A percentile compares a stretch with the other conserved stretches of the same genome.
Evolutionary conservation across 2,888 invertebrate species (phyloP).

Genomic region (Carpatolechia fugitivella): DNA sequence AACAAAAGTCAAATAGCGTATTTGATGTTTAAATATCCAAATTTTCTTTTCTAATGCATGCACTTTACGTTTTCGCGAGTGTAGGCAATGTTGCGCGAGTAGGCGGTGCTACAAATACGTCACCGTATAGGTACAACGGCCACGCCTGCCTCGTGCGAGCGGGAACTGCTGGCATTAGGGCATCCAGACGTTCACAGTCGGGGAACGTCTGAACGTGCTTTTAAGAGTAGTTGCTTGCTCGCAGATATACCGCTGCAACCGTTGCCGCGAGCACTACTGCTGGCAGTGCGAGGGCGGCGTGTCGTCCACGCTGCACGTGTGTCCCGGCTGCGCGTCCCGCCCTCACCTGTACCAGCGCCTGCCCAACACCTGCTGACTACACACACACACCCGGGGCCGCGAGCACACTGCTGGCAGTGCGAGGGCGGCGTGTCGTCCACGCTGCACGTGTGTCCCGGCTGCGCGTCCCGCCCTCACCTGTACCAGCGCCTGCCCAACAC

Average conservation of each 20-base stretch:
- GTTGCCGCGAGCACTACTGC: slow-evolving; percentile 91
- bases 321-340: slow-evolving; percentile 95
- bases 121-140: too few species aligned
- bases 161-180: too few species aligned
- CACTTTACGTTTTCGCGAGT: too few species aligned
- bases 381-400: slow-evolving; percentile 80
- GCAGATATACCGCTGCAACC: slow-evolving; percentile 89
- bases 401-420: slow-evolving; percentile 94
- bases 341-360: slow-evolving; percentile 68
- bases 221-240: too few species aligned
- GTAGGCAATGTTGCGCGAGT: too few species aligned
- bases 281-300: slow-evolving; percentile 97
- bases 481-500: slow-evolving; percentile 65
- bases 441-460: slow-evolving; percentile 97
- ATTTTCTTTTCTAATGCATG: too few species aligned
- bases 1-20: too few species aligned
- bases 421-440: slow-evolving; percentile 96
- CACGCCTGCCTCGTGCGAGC: too few species aligned
- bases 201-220: too few species aligned
- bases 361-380: slow-evolving; percentile 39
- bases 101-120: too few species aligned
- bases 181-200: too few species aligned
- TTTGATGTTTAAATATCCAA: too few species aligned
- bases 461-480: slow-evolving; percentile 83
- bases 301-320: slow-evolving; percentile 95